Evolutionary conservation across 2,888 invertebrate species (phyloP), one percentile per base, ranked within the genome.

Genomic region (Lasioglossum figueresi): DNA sequence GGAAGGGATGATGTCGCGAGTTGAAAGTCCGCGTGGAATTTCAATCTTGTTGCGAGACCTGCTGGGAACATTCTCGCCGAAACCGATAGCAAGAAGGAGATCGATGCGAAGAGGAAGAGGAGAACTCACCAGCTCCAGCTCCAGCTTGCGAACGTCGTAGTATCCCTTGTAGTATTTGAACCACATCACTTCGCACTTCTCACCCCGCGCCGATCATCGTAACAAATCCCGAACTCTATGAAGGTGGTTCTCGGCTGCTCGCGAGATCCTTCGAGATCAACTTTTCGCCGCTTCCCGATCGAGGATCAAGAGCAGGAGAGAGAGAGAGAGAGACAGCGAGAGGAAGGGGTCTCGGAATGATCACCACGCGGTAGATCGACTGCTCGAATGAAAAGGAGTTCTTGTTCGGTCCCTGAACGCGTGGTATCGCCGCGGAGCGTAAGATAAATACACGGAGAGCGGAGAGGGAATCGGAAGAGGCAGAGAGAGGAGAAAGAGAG

Each of bases 151-250:
- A 83, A 94, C 92, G 86, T 94, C 93, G 92, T 94, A 94, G 89
- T 93, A 93, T 92, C 94, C 93, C 84, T 92, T 93, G 91, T 94
- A 93, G 90, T 93, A 94, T 83, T 94, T 94, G 92, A 94, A 93
- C 94, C 93, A 93, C 93, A 93, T 94, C 88, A 92, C 92, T 88
- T 78, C 48, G 87, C 88, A 76, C 76, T 84, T 48, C 14, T 37
- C 72, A 70, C 40, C 63, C 71, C 45, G 16, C 70, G 27, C 10
- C 73, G 63, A 83, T 8, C 86, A 85, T 86, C 56, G 71, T 77
- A 85, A 79, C 52, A n/a, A 56, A 31, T 40, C 8, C 27, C 34
- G 34, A 34, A n/a, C 43, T 59, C 4, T 10, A 0, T 5, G 27
- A 1, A 4, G 5, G 4, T 14, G 59, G 27, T 14, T 27, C 2